Evolutionary conservation across 2,113 vertebrate genomes (phyloP).

Genomic region (Cariama cristata): DNA sequence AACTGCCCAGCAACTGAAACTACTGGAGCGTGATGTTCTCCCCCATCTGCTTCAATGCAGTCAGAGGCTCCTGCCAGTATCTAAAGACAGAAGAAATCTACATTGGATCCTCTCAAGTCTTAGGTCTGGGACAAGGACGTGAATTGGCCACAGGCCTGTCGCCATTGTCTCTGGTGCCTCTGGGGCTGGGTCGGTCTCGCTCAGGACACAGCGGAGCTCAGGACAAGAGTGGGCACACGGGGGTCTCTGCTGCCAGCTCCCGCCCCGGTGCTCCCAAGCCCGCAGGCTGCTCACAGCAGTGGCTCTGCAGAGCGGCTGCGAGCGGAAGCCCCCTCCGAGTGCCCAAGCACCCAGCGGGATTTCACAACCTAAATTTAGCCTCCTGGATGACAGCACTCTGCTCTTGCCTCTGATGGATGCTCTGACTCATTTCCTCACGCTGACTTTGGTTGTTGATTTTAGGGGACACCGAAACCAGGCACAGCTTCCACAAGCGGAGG

Average conservation of each 20-base stretch:
- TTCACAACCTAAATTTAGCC: background rate
- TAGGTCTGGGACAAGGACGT: background rate
- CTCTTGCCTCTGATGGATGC: background rate
- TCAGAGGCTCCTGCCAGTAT: fast-evolving
- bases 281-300: background rate
- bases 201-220: background rate
- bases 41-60: background rate
- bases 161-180: too few species aligned
- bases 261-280: background rate
- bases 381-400: background rate
- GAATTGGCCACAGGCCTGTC: background rate
- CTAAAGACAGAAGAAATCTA: background rate
- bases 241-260: background rate
- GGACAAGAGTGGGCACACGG: background rate
- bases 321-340: background rate
- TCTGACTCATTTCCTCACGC: background rate
- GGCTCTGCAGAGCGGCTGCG: background rate
- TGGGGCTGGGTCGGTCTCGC: background rate
- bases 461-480: background rate
- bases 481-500: background rate
- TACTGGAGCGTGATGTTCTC: background rate
- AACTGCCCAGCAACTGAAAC: background rate
- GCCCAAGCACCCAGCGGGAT: background rate
- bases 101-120: background rate
- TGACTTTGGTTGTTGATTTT: background rate